These are phyloP conservation scores for Eumerus sabulonum DNA, from an alignment of 2,888 invertebrate genomes.

Conservation along the genomic window DNA sequence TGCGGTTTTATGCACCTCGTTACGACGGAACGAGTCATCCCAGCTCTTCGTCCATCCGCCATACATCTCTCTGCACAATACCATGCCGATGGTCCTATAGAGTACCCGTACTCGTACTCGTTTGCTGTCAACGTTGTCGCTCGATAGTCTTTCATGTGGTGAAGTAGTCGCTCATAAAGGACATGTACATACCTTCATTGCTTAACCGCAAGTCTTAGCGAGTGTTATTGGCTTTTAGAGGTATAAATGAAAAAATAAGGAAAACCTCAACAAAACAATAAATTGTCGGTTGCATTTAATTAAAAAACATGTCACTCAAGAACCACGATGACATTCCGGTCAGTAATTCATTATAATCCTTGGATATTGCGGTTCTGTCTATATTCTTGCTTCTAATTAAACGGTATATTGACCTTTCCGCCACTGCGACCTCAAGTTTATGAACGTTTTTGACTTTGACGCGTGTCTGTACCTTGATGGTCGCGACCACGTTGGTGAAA, in stretches of 20 bases:
- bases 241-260: constrained; percentile 42
- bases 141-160: constrained; percentile 48
- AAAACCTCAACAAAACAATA: constrained; percentile 30
- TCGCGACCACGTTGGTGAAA: too few species aligned
- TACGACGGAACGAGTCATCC: constrained; percentile 38
- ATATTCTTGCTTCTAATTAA: not conserved
- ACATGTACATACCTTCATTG: constrained; percentile 40
- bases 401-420: constrained; percentile 30
- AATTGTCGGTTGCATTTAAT: constrained; percentile 65
- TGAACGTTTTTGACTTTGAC: constrained; percentile 21
- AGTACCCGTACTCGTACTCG: constrained; percentile 43
- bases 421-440: constrained; percentile 7
- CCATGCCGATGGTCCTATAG: not conserved
- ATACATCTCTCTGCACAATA: too few species aligned
- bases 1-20: constrained; percentile 69
- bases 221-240: constrained; percentile 64
- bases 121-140: constrained; percentile 28
- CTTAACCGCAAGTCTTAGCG: constrained; percentile 57
- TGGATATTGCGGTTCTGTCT: constrained; percentile 1
- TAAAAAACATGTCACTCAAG: constrained; percentile 66
- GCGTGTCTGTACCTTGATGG: not conserved
- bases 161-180: constrained; percentile 15
- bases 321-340: constrained; percentile 10
- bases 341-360: constrained; percentile 33
- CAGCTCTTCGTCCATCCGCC: too few species aligned